Evolutionary conservation across 1,140 invertebrate genomes (phyloP).

Genomic region (Mamestra configurata): DNA sequence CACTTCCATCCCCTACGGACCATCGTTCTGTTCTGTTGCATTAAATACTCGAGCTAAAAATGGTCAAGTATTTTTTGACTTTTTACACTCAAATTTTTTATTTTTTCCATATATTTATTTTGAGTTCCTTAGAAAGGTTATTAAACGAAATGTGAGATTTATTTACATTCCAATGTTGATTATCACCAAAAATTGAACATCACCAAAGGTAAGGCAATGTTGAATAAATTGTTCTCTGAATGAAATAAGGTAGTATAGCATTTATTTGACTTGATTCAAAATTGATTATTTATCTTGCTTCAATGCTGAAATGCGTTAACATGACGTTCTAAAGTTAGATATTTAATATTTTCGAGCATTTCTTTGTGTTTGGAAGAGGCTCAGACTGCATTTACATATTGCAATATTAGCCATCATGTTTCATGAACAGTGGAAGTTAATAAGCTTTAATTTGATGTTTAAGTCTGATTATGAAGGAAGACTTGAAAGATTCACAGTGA

Average conservation of each 20-base stretch:
- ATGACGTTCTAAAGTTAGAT: constrained; percentile 56
- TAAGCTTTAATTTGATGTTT: constrained; percentile 73
- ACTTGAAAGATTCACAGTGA: constrained; percentile 55
- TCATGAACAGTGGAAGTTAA: constrained; percentile 53
- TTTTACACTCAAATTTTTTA: constrained; percentile 88
- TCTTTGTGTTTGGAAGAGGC: constrained; percentile 53
- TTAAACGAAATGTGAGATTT: constrained; percentile 73
- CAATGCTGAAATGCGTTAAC: constrained; percentile 53
- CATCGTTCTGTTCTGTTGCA: constrained; percentile 83
- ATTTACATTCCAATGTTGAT: constrained; percentile 82
- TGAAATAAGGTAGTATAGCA: constrained; percentile 87
- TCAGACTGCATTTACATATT: constrained; percentile 56
- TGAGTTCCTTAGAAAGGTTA: constrained; percentile 76
- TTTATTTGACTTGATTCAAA: constrained; percentile 85
- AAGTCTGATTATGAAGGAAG: constrained; percentile 64
- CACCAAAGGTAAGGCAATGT: constrained; percentile 83
- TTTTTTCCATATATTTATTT: constrained; percentile 72
- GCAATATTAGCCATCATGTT: constrained; percentile 57
- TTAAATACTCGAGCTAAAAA: constrained; percentile 86
- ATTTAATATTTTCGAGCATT: constrained; percentile 49
- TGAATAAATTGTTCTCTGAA: constrained; percentile 75
- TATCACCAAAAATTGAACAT: constrained; percentile 73
- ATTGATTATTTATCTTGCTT: constrained; percentile 64
- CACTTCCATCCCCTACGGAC: constrained; percentile 60
- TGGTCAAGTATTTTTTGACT: constrained; percentile 89